These are phyloP conservation scores for Priocnemis perturbator DNA, from an alignment of 2,888 invertebrate genomes.

Conservation along the genomic window DNA sequence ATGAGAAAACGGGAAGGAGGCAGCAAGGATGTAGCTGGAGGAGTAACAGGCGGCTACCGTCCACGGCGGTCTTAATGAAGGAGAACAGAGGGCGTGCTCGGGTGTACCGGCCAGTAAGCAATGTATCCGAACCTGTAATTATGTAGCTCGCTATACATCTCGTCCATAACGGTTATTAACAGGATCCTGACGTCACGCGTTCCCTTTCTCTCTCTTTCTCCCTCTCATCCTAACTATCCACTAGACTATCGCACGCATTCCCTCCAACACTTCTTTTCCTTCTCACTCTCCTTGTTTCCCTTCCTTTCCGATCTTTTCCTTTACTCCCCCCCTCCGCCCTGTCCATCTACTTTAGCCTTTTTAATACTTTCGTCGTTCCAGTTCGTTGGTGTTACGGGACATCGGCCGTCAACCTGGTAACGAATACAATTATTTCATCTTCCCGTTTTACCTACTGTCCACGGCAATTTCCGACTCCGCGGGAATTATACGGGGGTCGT, in stretches of 20 bases:
- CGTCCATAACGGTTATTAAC: conserved; percentile 71
- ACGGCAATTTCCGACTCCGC: background rate
- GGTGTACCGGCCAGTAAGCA: conserved; percentile 71
- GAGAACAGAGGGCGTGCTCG: conserved; percentile 73
- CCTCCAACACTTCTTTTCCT: conserved; percentile 1
- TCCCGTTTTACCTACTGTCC: conserved; percentile 1
- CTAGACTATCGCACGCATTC: conserved; percentile 12
- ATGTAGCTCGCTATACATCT: conserved; percentile 65
- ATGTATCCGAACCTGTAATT: conserved; percentile 73
- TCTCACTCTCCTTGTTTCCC: conserved; percentile 9
- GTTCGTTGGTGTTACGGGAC: conserved; percentile 37
- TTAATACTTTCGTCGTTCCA: conserved; percentile 35
- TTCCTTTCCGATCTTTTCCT: background rate
- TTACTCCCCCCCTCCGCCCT: conserved; percentile 3
- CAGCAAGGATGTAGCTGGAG: conserved; percentile 42
- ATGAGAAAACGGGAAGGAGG: conserved; percentile 25
- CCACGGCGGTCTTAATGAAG: conserved; percentile 70
- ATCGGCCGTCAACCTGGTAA: conserved; percentile 11
- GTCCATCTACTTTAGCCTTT: background rate
- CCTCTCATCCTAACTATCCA: too few species aligned
- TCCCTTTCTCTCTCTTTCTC: conserved; percentile 12
- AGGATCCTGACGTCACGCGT: conserved; percentile 64
- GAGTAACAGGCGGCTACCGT: conserved; percentile 73
- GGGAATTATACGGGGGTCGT: too few species aligned
- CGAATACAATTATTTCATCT: conserved; percentile 33